Conservation (phyloP, 2,797 vertebrate species). For the Alcedo quadribrachys region DNA sequence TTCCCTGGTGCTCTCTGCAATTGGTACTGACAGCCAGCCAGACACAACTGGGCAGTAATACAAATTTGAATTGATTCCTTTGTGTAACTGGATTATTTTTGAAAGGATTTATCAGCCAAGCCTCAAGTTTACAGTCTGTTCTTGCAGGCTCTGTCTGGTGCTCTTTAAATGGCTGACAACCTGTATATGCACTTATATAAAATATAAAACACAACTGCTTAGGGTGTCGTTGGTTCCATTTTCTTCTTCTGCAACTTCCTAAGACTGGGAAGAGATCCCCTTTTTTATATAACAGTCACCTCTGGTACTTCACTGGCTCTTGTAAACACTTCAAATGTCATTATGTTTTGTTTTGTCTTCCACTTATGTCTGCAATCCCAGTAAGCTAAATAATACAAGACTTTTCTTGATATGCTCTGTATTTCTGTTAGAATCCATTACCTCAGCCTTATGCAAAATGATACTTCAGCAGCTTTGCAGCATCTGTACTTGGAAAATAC, state of each 20-base stretch:
- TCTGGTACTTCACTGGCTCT: neutral
- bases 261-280: neutral
- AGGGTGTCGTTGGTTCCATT: neutral
- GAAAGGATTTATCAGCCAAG: neutral
- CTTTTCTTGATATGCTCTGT: neutral
- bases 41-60: neutral
- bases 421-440: neutral
- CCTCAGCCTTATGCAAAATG: neutral
- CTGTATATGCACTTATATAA: no score
- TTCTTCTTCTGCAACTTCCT: neutral
- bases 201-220: neutral
- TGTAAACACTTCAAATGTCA: neutral
- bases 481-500: neutral
- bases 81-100: constrained; percentile 9
- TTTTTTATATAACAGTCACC: neutral
- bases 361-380: neutral
- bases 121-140: neutral
- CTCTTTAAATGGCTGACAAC: neutral
- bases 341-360: neutral
- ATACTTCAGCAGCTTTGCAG: neutral
- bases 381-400: neutral
- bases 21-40: neutral
- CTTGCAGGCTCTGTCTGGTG: neutral
- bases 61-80: constrained; percentile 4
- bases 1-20: neutral